Percentiles rank a stretch among this genome's conserved stretches.
These are phyloP conservation scores for Bombus waltoni DNA, from an alignment of 1,140 invertebrate genomes.

Conservation along the genomic window DNA sequence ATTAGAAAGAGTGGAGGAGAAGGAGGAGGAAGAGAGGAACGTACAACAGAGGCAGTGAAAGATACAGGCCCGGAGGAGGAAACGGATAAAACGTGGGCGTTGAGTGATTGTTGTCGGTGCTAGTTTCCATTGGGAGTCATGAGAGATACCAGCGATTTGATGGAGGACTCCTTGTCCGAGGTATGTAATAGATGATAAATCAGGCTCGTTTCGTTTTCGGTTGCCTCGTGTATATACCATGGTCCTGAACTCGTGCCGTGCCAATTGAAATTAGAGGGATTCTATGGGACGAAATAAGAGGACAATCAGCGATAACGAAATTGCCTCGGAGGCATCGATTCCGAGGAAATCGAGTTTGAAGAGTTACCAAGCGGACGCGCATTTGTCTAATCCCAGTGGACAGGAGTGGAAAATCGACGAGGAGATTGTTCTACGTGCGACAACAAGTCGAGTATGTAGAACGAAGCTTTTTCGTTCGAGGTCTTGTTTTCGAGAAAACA, in stretches of 20 bases:
- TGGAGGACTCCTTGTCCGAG: slow-evolving; percentile 72
- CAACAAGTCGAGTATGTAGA: background rate
- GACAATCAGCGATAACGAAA: background rate
- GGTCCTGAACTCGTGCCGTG: background rate
- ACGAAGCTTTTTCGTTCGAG: background rate
- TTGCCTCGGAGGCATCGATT: too few species aligned
- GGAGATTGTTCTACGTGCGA: background rate
- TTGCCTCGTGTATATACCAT: background rate
- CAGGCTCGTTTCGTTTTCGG: background rate
- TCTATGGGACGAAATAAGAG: background rate
- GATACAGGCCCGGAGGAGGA: slow-evolving; percentile 27
- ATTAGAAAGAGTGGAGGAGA: background rate
- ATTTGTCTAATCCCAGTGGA: background rate
- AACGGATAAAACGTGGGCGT: slow-evolving; percentile 67
- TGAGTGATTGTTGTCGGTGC: slow-evolving; percentile 72
- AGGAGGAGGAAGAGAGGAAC: background rate
- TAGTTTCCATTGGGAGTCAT: slow-evolving; percentile 69
- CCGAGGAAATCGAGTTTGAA: background rate
- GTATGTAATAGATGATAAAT: slow-evolving; percentile 62
- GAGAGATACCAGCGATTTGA: slow-evolving; percentile 73
- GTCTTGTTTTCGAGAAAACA: background rate
- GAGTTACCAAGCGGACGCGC: background rate
- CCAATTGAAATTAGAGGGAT: background rate
- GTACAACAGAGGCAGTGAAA: background rate
- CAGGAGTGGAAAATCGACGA: background rate